Evolutionary conservation across 2,113 vertebrate genomes (phyloP).

Genomic region (Tachysurus fulvidraco): DNA sequence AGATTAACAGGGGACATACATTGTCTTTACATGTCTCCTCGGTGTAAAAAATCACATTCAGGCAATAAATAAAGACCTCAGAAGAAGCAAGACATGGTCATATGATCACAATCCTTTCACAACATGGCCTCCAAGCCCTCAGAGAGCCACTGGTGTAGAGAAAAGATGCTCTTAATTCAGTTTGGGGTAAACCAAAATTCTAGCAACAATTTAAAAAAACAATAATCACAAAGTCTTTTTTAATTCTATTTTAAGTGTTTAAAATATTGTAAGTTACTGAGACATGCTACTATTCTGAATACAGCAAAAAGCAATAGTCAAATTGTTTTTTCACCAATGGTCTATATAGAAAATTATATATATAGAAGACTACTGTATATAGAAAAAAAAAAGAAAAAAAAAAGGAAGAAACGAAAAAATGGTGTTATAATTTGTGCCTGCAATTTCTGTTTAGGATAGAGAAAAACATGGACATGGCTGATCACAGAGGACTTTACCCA

Average conservation of each 20-base stretch:
- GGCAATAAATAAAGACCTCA: too few species aligned
- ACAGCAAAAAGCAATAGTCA: background rate
- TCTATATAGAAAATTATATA: background rate
- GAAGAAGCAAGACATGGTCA: background rate
- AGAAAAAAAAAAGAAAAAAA: background rate
- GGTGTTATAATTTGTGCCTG: background rate
- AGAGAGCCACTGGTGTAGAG: background rate
- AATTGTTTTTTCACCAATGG: background rate
- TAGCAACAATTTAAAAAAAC: background rate
- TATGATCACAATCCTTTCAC: background rate
- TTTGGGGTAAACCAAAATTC: background rate
- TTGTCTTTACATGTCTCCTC: too few species aligned
- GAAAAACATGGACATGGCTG: background rate
- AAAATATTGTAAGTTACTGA: background rate
- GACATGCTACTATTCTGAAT: background rate
- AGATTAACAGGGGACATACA: too few species aligned
- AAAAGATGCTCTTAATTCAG: background rate
- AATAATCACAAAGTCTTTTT: too few species aligned
- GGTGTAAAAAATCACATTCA: too few species aligned
- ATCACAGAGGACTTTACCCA: background rate
- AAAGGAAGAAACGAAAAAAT: too few species aligned
- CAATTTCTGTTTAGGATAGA: background rate
- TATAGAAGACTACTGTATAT: too few species aligned
- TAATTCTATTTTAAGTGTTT: too few species aligned
- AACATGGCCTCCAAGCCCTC: background rate